Conservation (phyloP, 1,140 invertebrate genomes). For the Penaeus vannamei region DNA sequence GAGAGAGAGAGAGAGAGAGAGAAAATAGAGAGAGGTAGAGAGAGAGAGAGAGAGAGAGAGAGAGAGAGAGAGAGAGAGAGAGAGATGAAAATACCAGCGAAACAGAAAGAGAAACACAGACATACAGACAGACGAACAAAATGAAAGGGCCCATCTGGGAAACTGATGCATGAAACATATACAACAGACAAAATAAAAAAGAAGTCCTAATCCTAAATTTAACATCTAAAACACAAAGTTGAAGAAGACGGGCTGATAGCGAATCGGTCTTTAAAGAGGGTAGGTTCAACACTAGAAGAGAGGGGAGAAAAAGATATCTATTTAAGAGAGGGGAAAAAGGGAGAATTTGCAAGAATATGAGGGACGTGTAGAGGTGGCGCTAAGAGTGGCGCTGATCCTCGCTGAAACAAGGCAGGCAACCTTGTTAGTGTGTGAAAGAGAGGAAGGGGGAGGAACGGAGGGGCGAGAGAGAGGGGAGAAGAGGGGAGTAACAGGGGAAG, state of each 20-base stretch:
- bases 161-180: no score
- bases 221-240: no score
- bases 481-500: neutral
- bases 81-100: no score
- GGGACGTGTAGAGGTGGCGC: constrained; percentile 22
- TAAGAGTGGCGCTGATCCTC: constrained; percentile 57
- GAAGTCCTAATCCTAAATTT: no score
- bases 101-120: neutral
- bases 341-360: neutral
- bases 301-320: neutral
- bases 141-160: no score
- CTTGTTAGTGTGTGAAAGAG: constrained; percentile 56
- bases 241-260: no score
- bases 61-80: neutral
- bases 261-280: no score
- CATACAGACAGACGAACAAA: no score
- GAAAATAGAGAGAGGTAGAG: no score
- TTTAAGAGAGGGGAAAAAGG: neutral
- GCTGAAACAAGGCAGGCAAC: constrained; percentile 63
- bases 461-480: constrained; percentile 21
- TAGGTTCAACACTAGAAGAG: no score
- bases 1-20: no score
- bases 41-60: neutral
- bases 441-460: neutral
- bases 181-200: no score